Evolutionary conservation across 2,888 invertebrate species (phyloP), one percentile per base, ranked within the genome.

Genomic region (Mimumesa dahlbomi): DNA sequence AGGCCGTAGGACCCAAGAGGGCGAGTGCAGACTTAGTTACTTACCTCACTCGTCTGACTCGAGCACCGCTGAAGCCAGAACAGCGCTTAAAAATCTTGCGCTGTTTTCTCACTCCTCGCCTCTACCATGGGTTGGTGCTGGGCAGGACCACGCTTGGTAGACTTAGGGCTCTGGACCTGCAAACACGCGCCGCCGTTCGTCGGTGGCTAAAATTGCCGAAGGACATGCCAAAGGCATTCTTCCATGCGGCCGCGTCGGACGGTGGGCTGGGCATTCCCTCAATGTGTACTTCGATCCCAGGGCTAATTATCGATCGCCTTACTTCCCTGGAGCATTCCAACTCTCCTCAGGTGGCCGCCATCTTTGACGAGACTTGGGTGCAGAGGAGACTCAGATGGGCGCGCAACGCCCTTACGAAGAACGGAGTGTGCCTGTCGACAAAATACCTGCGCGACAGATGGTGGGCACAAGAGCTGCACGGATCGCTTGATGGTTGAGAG

Each of bases 41-140:
- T 2, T 25, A 46, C 9, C 46, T 25, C 1, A 21, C 31, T 9
- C 13, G 4, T 0, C 1, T 59, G 0, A 50, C 34, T 0, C 14
- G 11, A 18, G 50, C 59, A 1, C 42, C 59, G 7, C 2, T 59
- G 0, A 50, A 59, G 3, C 42, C 50, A 0, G 36, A 59, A 11
- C 50, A 59, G 34, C 11, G 59, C n/a, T n/a, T 62, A 1, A 13
- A 19, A 29, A 2, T 62, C 9, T 9, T 46, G 0, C 45, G 21
- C 0, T 29, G 14, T 5, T 14, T 19, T 11, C 13, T 46, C 1
- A 7, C 46, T 1, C 52, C 53, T 1, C 18, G 53, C 2, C 14
- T 13, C 13, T 62, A 40, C 2, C 52, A 62, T 7, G 16, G 6
- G 0, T 31, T 45, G 34, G 16, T 36, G 0, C 1, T 59, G 1